Evolutionary conservation across 2,888 invertebrate species (phyloP), one percentile per base, ranked within the genome.

Genomic region (Macaria liturata): DNA sequence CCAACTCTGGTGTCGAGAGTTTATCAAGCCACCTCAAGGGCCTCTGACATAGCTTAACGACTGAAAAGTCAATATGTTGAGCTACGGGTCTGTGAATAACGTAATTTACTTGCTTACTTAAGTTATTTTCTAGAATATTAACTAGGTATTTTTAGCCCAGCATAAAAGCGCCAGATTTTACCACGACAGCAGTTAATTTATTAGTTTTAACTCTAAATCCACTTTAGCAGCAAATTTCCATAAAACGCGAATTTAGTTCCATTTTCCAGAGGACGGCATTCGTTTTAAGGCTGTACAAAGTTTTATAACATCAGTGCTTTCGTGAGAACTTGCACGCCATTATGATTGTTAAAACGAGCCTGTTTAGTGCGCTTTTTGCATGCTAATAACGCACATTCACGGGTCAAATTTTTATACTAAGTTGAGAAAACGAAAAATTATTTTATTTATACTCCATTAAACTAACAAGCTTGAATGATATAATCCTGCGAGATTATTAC

Each of bases 191-290:
- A 30, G 50, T 47, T 61, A 56, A 57, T 63, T 57, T 53, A 54
- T 59, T 52, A 56, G 59, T 62, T 62, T 57, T 49, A 53, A 56
- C 42, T 60, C 9, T 40, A 32, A 56, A 49, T 50, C 49, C 40
- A 30, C 60, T 58, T 54, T 53, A 57, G 31, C 47, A 47, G 34
- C n/a, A 42, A 49, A 59, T 66, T 63, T 56, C 44, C 59, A 60
- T 64, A 54, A 57, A 61, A 64, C 32, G 49, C 40, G 47, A 50
- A 51, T 50, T 64, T 57, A 43, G 39, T 54, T 46, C 31, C 43
- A 50, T 47, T 57, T 60, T 59, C 46, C 43, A 58, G 54, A 39
- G 49, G 31, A 31, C 31, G 46, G 49, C 49, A 54, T 58, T 49
- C 48, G 48, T 51, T 50, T 54, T 46, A 47, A 48, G 7, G 46